phyloP scores from a whole-genome alignment of 2,113 vertebrate species.

The Thamnophis sirtalis region DNA sequence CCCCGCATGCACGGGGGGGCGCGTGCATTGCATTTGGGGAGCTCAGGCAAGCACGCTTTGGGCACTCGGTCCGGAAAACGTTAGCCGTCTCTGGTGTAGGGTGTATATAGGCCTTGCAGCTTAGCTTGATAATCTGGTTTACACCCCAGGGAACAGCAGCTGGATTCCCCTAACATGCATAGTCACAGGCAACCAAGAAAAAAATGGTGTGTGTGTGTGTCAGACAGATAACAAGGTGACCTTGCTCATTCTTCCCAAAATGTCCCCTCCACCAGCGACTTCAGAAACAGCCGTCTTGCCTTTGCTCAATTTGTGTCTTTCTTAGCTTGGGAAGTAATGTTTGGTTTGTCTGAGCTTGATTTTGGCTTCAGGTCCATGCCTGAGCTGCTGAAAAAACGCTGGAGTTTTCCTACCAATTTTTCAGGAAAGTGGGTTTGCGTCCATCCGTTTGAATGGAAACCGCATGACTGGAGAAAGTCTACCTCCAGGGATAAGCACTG shows the following conservation, averaged over 20 bases:
- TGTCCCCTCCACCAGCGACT: not conserved
- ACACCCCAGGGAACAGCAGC: not conserved
- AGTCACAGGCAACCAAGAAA: not conserved
- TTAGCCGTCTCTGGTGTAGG: not conserved
- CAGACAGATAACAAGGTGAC: not conserved
- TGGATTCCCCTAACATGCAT: not conserved
- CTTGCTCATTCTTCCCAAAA: not conserved
- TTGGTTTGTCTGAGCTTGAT: not conserved
- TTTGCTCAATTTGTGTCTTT: not conserved
- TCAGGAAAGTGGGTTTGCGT: not conserved
- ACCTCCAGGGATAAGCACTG: not conserved
- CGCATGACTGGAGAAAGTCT: not conserved
- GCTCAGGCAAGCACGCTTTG: no score
- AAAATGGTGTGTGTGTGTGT: not conserved
- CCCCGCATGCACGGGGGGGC: no score
- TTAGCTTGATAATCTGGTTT: not conserved
- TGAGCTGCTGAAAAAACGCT: not conserved
- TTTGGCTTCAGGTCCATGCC: not conserved
- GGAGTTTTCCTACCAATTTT: not conserved
- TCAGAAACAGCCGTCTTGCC: not conserved
- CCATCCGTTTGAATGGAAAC: not conserved
- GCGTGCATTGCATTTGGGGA: no score
- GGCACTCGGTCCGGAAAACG: no score
- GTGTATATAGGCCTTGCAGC: not conserved
- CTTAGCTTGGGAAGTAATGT: not conserved